Conservation (phyloP, 2,888 invertebrate species). For the Lasioglossum zephyrum region DNA sequence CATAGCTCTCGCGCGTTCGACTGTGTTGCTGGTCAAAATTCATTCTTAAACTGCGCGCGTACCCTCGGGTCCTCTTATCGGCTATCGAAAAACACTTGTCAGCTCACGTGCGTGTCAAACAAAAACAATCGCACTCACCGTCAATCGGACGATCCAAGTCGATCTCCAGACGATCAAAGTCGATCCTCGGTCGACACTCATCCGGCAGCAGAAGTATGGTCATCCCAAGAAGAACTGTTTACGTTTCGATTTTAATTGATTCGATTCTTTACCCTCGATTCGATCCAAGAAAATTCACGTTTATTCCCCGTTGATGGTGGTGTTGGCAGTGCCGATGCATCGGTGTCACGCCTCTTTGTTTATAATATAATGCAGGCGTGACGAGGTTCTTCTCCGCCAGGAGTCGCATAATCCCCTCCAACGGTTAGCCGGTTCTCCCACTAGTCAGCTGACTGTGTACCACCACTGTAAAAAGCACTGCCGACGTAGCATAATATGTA, state of each 20-base stretch:
- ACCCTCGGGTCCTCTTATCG: conserved; percentile 1
- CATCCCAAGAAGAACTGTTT: conserved; percentile 43
- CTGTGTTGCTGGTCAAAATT: not conserved
- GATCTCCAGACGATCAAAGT: conserved; percentile 14
- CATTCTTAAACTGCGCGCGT: not conserved
- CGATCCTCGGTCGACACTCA: conserved; percentile 27
- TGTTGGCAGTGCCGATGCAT: conserved; percentile 44
- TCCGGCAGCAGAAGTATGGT: conserved; percentile 48
- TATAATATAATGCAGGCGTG: conserved; percentile 16
- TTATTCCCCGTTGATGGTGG: conserved; percentile 25
- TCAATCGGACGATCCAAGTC: conserved; percentile 15
- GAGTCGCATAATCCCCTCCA: conserved; percentile 9
- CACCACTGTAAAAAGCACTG: not conserved
- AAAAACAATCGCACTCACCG: conserved; percentile 55
- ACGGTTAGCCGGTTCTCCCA: conserved; percentile 5
- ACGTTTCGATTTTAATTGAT: not conserved
- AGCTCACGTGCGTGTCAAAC: conserved; percentile 43
- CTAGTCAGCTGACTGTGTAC: conserved; percentile 6
- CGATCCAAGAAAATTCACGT: conserved; percentile 45
- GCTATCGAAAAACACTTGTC: conserved; percentile 9
- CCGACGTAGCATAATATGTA: not conserved
- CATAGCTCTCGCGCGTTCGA: not conserved
- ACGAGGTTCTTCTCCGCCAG: conserved; percentile 17
- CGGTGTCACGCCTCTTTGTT: conserved; percentile 39
- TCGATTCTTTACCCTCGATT: not conserved